Conservation (phyloP, 2,797 vertebrate species). For the Lates japonicus region DNA sequence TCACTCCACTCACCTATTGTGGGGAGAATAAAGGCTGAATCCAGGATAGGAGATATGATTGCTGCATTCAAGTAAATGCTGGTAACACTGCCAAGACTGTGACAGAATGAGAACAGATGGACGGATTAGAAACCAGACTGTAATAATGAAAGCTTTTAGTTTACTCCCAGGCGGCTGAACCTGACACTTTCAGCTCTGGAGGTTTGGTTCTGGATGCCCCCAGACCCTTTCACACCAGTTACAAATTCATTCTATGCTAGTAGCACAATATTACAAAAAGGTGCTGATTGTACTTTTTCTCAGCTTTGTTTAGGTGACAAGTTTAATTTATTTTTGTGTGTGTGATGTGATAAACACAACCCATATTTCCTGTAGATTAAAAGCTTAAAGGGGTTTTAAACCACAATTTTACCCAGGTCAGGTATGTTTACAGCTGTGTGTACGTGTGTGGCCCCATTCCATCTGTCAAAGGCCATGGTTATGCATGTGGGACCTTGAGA, state of each 20-base stretch:
- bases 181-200: not conserved
- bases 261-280: not conserved
- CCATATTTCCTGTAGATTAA: slow-evolving; percentile 14
- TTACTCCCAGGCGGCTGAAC: not conserved
- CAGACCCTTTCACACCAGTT: not conserved
- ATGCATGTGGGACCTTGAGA: slow-evolving; percentile 36
- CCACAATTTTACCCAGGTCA: slow-evolving; percentile 1
- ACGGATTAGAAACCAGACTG: not conserved
- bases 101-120: slow-evolving; percentile 13
- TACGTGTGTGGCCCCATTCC: not conserved
- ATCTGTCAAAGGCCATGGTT: slow-evolving; percentile 42
- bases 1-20: slow-evolving; percentile 11
- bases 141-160: slow-evolving; percentile 12
- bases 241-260: not conserved
- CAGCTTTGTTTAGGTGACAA: slow-evolving; percentile 3
- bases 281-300: not conserved
- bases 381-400: slow-evolving; percentile 12
- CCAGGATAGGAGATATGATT: slow-evolving; percentile 3
- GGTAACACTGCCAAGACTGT: not conserved
- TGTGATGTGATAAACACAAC: not conserved
- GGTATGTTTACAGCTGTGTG: slow-evolving; percentile 15
- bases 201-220: not conserved
- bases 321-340: too few relatives aligned
- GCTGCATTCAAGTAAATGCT: not conserved
- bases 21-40: not conserved